Conservation (phyloP, 2,113 vertebrate genomes). For the Manacus vitellinus region DNA sequence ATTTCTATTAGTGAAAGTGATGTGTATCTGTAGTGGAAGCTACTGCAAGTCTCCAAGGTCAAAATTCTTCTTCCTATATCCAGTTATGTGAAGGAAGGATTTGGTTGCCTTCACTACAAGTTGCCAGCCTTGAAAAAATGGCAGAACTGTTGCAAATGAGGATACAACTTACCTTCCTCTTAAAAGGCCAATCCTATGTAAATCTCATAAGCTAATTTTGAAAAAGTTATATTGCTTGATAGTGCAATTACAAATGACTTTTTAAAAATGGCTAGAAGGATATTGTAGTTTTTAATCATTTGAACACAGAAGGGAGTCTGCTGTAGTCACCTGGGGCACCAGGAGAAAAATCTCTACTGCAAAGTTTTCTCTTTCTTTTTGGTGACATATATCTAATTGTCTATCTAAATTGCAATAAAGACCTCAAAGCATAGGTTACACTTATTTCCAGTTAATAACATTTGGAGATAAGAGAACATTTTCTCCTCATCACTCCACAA, state of each 20-base stretch:
- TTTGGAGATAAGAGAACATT: constrained; percentile 27
- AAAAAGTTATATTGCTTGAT: constrained; percentile 23
- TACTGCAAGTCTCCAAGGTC: background rate
- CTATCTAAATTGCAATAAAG: constrained; percentile 64
- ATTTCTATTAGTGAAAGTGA: background rate
- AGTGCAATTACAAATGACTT: constrained; percentile 44
- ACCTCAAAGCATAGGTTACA: constrained; percentile 25
- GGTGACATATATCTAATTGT: constrained; percentile 40
- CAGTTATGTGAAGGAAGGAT: background rate
- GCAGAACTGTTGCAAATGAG: background rate
- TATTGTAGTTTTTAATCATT: constrained; percentile 61
- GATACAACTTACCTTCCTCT: background rate
- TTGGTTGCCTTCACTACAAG: background rate
- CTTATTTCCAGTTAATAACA: constrained; percentile 43
- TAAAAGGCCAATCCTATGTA: background rate
- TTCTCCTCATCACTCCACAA: background rate
- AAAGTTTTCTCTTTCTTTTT: constrained; percentile 30
- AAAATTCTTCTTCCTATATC: background rate
- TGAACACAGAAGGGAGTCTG: constrained; percentile 24
- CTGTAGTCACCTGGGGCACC: constrained; percentile 15
- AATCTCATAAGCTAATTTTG: constrained; percentile 36
- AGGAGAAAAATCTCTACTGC: constrained; percentile 19
- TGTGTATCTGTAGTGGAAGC: background rate
- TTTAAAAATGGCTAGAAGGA: constrained; percentile 41
- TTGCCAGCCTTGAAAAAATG: background rate